phyloP scores from a whole-genome alignment of 2,113 vertebrate genomes.

The Macrotus californicus region DNA sequence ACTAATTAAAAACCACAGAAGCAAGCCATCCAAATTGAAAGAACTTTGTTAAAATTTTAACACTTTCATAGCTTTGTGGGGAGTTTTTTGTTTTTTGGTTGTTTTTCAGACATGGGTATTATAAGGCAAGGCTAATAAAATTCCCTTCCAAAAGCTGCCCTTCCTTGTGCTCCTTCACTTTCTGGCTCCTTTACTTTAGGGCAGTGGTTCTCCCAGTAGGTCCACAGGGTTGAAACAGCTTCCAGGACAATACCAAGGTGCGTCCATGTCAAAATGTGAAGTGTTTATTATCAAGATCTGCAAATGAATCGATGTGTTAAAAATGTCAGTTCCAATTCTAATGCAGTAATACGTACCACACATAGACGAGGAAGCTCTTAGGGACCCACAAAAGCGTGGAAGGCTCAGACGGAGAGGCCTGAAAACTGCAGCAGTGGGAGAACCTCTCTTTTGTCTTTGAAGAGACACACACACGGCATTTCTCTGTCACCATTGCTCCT shows the following conservation, averaged over 20 bases:
- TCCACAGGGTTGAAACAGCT: background rate
- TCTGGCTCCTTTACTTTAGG: background rate
- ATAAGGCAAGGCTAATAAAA: background rate
- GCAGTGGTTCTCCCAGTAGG: background rate
- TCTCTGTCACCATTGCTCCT: background rate
- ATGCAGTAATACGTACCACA: background rate
- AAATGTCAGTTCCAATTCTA: background rate
- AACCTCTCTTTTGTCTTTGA: background rate
- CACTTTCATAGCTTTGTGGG: background rate
- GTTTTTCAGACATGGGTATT: background rate
- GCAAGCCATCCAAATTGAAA: background rate
- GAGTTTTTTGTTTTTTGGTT: background rate
- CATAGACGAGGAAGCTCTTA: background rate
- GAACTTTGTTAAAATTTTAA: background rate
- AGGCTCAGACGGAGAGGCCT: background rate
- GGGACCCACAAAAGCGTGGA: background rate
- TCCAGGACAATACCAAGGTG: background rate
- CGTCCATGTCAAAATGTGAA: background rate
- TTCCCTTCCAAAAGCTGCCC: background rate
- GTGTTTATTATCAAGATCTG: background rate
- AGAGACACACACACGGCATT: background rate
- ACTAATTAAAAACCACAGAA: background rate
- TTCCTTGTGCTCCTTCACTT: background rate
- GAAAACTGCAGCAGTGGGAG: background rate
- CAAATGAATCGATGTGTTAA: background rate